Evolutionary conservation across 2,113 vertebrate genomes (phyloP), one percentile per base, ranked within the genome.

Genomic region (Gallinago undulata): DNA sequence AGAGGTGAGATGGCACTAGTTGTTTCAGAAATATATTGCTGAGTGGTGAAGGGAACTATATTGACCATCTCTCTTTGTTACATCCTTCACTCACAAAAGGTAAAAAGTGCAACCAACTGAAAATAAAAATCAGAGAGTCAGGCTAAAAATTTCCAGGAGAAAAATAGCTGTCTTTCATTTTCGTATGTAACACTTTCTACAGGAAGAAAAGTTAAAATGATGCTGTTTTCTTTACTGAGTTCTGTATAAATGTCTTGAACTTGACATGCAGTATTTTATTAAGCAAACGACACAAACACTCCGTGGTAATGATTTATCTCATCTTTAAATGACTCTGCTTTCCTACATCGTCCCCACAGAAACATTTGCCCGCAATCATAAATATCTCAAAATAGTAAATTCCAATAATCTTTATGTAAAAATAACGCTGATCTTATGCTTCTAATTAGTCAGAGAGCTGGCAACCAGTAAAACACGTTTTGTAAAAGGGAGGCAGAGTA

Each of bases 391-490:
- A 97, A 94, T n/a, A 97, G 84, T 93, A 94, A 81, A 90, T 97
- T 72, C 60, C 96, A 95, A 92, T 89, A 96, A 97, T 43, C 72
- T 67, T 81, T 78, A 12, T 78, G 67, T 94, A 84, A 92, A 97
- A 95, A 77, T 70, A 95, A 96, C 51, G 74, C 70, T 89, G 69
- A 95, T 57, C 75, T 95, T 91, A 91, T 94, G 95, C 89, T 98
- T 98, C 87, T 97, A 95, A 97, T 97, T 96, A 98, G 85, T 76
- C 79, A 94, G 90, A 97, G 94, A 94, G 76, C 87, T 97, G 94
- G 92, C 86, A 96, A 97, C 47, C 80, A 97, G 80, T 94, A 94
- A 96, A 97, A 95, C 79, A 98, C 79, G 96, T 93, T 95, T 97
- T 96, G 67, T 96, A 97, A 97, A 93, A 94, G 92, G 68, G 57